Evolutionary conservation across 2,888 invertebrate genomes (phyloP), one percentile per base, ranked within the genome.

Genomic region (Ganaspis brasiliensis): DNA sequence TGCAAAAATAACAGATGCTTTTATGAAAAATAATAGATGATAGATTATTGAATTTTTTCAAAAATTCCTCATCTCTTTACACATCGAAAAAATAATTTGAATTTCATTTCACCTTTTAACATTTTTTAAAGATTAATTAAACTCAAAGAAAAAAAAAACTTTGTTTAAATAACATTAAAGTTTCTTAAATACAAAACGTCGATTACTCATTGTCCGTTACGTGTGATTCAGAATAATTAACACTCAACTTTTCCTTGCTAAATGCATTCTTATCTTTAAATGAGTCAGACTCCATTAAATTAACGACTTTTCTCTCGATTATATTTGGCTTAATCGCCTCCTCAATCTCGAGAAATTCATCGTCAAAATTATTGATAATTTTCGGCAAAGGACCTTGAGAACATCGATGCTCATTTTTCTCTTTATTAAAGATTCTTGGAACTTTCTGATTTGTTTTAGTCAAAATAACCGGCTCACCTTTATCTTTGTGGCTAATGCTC

Each of bases 291-390:
- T 40, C 26, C 5, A n/a, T 14, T 24, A 40, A 40, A 10, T 67
- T 24, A 40, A 79, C 37, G 52, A 82, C 81, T 79, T 86, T 89
- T 9, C 87, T 81, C 70, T 89, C 88, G 35, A 90, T 90, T 19
- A 90, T 86, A 79, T 89, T 89, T 5, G 87, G 86, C 49, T 89
- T 86, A 56, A 89, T 88, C 57, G 87, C 88, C 55, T 90, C 89
- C 26, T 90, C 90, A 37, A 90, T 87, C 72, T 89, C 88, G 9
- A 87, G 52, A 9, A 79, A 24, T 14, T 88, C 85, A 10, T 85
- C 81, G 9, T 70, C 24, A 31, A 73, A 63, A 70, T 72, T 77
- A 61, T 84, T 75, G 1, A 76, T 73, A 2, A 40, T 21, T 16
- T 72, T 79, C 80, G 19, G 82, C 73, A 8, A 77, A 71, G 16